Base-by-base conservation (phyloP, 2,888 invertebrate species). In the Apoda limacodes region DNA sequence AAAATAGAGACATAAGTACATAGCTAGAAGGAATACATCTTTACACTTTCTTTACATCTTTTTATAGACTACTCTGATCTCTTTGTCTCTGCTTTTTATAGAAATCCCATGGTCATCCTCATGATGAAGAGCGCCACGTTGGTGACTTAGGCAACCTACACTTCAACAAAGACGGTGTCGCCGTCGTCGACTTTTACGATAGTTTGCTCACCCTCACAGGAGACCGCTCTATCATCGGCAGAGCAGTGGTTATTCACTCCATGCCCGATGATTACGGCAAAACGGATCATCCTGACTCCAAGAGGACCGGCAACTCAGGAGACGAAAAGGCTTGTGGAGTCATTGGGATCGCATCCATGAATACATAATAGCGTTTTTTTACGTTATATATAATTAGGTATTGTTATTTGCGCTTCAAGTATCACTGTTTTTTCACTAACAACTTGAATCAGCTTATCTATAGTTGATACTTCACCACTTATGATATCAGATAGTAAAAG, bases 91-190 rank as follows among this genome's bases (percentile, higher is more conserved):
- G n/a, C n/a, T n/a, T 17, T 5, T 17, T 17, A 17, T 59, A 92
- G 91, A 82, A 85, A 47, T 72, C 82, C 9, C 95, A 95, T 60
- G 93, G 93, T 5, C 89, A 85, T 10, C 92, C 89, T 1, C 55
- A 69, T 2, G 89, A 88, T 47, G 60, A 67, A 3, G 78, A 83
- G 20, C 87, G 93, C 26, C 94, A 95, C 58, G 89, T 89, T 1
- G 95, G 95, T 3, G 95, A 95, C 62, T 78, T 95, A 30, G 95
- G 95, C 13, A 95, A 94, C 66, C 76, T 94, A 25, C 58, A 70
- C n/a, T 89, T 90, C 13, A 78, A 85, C 50, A 60, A 54, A 0
- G 51, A 69, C 14, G 85, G 85, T 5, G 56, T 72, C n/a, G 86
- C 87, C 1, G 62, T 58, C 6, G 58, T 92, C 15, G 74, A 86